Evolutionary conservation across 2,113 vertebrate genomes (phyloP).

Genomic region (Alouatta palliata): DNA sequence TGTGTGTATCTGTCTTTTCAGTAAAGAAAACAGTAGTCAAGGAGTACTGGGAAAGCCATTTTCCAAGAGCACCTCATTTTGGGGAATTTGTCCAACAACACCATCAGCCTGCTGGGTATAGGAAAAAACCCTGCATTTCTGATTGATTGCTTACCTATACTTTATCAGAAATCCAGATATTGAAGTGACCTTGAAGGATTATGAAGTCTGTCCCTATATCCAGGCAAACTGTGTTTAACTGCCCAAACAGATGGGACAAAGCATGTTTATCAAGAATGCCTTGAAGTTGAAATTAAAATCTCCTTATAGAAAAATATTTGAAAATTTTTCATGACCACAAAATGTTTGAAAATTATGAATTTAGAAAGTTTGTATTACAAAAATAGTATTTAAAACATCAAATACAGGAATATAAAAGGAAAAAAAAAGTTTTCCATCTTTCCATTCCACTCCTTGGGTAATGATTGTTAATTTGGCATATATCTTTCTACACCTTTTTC

Average conservation of each 20-base stretch:
- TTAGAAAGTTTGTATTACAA: background rate
- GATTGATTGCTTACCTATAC: slow-evolving; percentile 21
- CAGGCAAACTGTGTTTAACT: slow-evolving; percentile 19
- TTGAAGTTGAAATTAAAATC: slow-evolving; percentile 48
- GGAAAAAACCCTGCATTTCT: background rate
- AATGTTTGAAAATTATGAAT: slow-evolving; percentile 13
- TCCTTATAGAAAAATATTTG: slow-evolving; percentile 28
- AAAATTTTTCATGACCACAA: slow-evolving; percentile 14
- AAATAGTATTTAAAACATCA: slow-evolving; percentile 34
- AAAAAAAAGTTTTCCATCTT: background rate
- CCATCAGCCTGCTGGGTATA: background rate
- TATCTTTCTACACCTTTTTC: background rate
- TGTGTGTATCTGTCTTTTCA: background rate
- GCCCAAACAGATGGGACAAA: background rate
- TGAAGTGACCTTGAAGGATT: slow-evolving; percentile 7
- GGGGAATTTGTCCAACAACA: background rate
- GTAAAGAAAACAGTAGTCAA: slow-evolving; percentile 8
- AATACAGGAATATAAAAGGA: slow-evolving; percentile 24
- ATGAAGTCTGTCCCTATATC: background rate
- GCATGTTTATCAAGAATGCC: background rate
- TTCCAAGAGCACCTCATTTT: slow-evolving; percentile 36
- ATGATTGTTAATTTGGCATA: slow-evolving; percentile 2
- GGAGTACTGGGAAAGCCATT: background rate
- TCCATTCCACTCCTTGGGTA: background rate
- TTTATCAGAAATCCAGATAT: slow-evolving; percentile 10